phyloP scores from a whole-genome alignment of 2,797 vertebrate genomes.

The Nannoperca australis region DNA sequence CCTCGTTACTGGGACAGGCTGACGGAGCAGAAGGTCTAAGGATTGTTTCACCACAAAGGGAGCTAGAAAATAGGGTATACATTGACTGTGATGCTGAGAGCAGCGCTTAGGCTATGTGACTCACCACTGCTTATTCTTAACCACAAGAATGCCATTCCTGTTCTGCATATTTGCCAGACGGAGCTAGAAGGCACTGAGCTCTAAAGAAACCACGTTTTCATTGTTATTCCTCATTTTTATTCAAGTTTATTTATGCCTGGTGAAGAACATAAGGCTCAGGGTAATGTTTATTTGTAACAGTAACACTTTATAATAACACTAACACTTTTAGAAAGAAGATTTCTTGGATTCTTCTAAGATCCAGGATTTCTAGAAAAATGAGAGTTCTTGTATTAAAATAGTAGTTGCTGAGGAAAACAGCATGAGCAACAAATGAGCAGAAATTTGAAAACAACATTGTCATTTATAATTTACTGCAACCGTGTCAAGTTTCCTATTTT shows the following conservation, averaged over 20 bases:
- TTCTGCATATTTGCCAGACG: conserved; percentile 16
- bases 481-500: background rate
- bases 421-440: background rate
- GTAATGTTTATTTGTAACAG: conserved; percentile 1
- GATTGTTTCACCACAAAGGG: background rate
- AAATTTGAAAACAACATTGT: background rate
- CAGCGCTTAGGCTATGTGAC: conserved; percentile 3
- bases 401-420: background rate
- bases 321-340: conserved; percentile 15
- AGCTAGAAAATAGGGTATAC: conserved; percentile 2
- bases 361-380: background rate
- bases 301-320: background rate
- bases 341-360: background rate
- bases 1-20: conserved; percentile 44
- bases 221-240: conserved; percentile 27
- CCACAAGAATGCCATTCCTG: conserved; percentile 47
- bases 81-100: conserved; percentile 25
- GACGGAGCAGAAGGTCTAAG: conserved; percentile 15
- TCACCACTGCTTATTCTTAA: conserved; percentile 26
- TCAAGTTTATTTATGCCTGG: conserved; percentile 32
- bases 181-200: conserved; percentile 4
- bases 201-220: conserved; percentile 21
- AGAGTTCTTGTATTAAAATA: conserved; percentile 6
- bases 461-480: background rate
- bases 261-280: conserved; percentile 8